phyloP scores from a whole-genome alignment of 1,140 invertebrate genomes.

The Nylanderia fulva region DNA sequence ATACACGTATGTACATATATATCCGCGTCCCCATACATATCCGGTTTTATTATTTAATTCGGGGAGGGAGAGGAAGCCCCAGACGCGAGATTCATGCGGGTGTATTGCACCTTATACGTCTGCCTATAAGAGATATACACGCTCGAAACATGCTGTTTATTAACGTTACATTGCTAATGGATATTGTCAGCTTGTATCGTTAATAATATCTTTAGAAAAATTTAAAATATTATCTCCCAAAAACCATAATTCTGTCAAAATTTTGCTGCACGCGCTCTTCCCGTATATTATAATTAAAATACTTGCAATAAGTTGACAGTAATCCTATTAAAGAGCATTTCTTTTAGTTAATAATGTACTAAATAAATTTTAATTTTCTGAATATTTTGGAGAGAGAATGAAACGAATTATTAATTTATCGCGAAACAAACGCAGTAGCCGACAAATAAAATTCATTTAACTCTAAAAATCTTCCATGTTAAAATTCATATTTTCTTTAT shows the following conservation, averaged over 20 bases:
- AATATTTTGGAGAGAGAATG: neutral
- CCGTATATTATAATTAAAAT: neutral
- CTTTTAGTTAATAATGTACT: neutral
- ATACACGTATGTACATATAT: conserved; percentile 54
- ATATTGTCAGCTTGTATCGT: neutral
- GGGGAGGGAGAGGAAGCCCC: neutral
- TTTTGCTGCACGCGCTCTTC: neutral
- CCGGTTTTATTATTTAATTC: conserved; percentile 59
- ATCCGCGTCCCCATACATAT: conserved; percentile 35
- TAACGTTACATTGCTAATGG: neutral
- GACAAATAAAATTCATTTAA: neutral
- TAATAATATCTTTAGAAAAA: no score
- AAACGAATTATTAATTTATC: neutral
- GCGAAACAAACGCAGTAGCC: neutral
- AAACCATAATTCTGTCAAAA: neutral
- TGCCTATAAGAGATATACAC: conserved; percentile 14
- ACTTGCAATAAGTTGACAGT: neutral
- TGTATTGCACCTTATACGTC: neutral
- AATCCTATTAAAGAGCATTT: neutral
- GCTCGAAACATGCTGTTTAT: neutral
- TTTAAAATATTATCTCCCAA: neutral
- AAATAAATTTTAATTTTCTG: neutral
- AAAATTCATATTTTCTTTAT: no score
- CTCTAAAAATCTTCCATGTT: no score
- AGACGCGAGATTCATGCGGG: conserved; percentile 23